Base-by-base conservation (phyloP, 2,797 vertebrate species). In the Caiman crocodilus region DNA sequence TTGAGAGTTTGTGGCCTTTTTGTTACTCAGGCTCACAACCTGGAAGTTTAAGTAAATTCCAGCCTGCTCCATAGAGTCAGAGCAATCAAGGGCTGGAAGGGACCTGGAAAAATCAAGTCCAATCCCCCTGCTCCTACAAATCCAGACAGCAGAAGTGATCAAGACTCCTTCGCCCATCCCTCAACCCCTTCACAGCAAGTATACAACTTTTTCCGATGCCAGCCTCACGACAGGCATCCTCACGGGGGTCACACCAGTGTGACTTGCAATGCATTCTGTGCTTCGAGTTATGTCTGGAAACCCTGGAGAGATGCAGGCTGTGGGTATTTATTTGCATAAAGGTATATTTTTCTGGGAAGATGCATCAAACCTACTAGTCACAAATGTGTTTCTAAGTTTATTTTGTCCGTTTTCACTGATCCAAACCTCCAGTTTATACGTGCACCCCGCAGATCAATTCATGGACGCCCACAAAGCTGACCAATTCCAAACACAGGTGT, bases 341-440 rank as follows among this genome's bases (percentile, higher is more conserved):
- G 79, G 61, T 0, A 0, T 2, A 20, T 23, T 57, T 58, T 65
- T 17, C 84, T 50, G 9, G 69, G 21, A 76, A 82, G 94, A 5
- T 77, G 86, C 90, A 88, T 82, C 75, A 84, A 84, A 57, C 88
- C 85, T 73, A 60, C 82, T 63, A 73, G 50, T 63, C 81, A 60
- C 63, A 14, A 16, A 58, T 61, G 61, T 59, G 25, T 75, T 82
- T 74, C 67, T n/a, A 64, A 4, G 64, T 25, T 4, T 32, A 79
- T 83, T 58, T 42, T 11, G 42, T 50, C 42, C 11, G 42, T 50
- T 50, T 50, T 11, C 42, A 50, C 11, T 50, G 42, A 50, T 50
- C 10, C 3, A 50, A 10, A 10, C 11, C 42, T 50, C 42, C 42
- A 10, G 42, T 50, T 50, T 50, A 50, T 50, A 50, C 11, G 11